Base-by-base conservation (phyloP, 35 echinoderm and acorn worm genomes). In the Ptychodera flava region DNA sequence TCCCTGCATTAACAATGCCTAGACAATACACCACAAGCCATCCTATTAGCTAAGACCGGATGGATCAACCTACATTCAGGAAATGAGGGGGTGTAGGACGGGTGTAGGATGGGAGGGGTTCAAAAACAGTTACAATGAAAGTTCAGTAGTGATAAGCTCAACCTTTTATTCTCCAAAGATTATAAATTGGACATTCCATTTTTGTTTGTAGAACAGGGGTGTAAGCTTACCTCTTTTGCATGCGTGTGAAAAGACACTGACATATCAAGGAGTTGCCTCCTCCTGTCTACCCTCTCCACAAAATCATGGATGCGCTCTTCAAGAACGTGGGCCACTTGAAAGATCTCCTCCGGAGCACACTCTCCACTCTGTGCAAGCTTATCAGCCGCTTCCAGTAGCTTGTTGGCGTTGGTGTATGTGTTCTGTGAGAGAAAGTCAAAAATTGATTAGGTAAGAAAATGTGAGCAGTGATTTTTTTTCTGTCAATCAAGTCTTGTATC, bases 211-310 rank as follows among this genome's bases (percentile, higher is more conserved):
- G n/a, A n/a, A 90, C 22, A 34, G 33, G 22, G 82, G 15, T 31
- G 29, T 28, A 79, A 85, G 14, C 28, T 38, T 86, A 98, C 95
- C 90, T 98, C 95, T 93, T 98, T 98, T 27, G 90, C 90, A 86
- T 98, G 93, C 15, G 93, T 93, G 85, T 98, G 93, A 79, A 98
- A 98, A 31, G 95, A 94, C 28, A 98, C 92, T 76, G 95, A 94
- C 88, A 98, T 91, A 33, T 92, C 95, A 15, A 98, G 90, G 22
- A 98, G 64, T 37, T 94, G 88, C 38, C 89, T 81, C 27, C 95
- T 89, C 33, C 85, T 89, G 76, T 94, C 95, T 36, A 94, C 90
- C 32, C 92, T 77, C 28, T 81, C 37, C 28, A 98, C 88, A 82
- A 98, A 98, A 82, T 87, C 90, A 38, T 90, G 78, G 30, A 98